Percentiles rank a stretch among this genome's conserved stretches.
phyloP scores from a whole-genome alignment of 2,888 invertebrate species.

The Lasioglossum marginatum region DNA sequence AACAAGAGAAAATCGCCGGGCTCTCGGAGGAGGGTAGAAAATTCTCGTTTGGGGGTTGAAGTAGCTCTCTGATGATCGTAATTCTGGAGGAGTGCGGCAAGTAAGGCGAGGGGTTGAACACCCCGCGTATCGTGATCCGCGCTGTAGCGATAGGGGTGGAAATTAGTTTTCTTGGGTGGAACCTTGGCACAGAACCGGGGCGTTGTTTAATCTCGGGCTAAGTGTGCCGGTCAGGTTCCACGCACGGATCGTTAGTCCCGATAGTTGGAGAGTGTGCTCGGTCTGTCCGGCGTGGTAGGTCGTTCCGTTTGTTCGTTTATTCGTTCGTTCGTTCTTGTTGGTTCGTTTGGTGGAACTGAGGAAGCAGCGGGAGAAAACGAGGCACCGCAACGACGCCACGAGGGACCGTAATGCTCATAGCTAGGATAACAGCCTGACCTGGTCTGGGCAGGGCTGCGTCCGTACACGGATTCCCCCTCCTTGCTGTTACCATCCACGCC shows the following conservation, averaged over 20 bases:
- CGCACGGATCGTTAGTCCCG: slow-evolving; percentile 17
- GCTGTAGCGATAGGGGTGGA: slow-evolving; percentile 69
- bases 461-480: slow-evolving; percentile 87
- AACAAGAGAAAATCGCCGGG: neutral
- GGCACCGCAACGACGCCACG: slow-evolving; percentile 85
- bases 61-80: neutral
- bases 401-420: slow-evolving; percentile 88
- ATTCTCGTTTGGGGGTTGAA: neutral
- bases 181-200: slow-evolving; percentile 6
- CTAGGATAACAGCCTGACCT: slow-evolving; percentile 92
- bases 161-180: slow-evolving; percentile 40
- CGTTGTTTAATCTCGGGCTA: slow-evolving; percentile 15
- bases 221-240: slow-evolving; percentile 19
- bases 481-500: slow-evolving; percentile 95
- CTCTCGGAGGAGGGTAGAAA: neutral
- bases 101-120: slow-evolving; percentile 5
- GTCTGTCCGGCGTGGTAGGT: slow-evolving; percentile 77
- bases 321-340: slow-evolving; percentile 65
- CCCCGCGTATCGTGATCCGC: slow-evolving; percentile 4
- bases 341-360: slow-evolving; percentile 76
- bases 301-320: neutral
- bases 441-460: slow-evolving; percentile 89
- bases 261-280: slow-evolving; percentile 63
- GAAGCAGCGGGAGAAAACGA: slow-evolving; percentile 82
- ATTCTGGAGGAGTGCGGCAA: neutral